Evolutionary conservation across 2,797 vertebrate species (phyloP), one percentile per base, ranked within the genome.

Genomic region (Cryptoblepharus egeriae): DNA sequence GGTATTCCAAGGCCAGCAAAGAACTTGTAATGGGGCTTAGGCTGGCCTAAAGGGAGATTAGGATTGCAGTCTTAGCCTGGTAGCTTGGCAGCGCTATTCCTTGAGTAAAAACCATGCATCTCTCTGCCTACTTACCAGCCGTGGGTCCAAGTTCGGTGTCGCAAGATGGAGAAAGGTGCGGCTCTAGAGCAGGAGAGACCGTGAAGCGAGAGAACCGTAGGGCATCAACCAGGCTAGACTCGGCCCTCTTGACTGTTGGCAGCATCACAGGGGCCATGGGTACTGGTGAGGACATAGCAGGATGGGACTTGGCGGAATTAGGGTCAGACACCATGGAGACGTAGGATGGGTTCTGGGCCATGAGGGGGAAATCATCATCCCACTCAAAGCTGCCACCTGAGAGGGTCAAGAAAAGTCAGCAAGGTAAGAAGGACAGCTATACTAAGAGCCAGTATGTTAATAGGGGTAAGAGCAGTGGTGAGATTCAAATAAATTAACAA

Each of bases 171-270:
- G 82, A 74, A 45, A 67, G 77, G 35, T 84, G 82, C 16, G 82
- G 77, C 92, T 98, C 98, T 45, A 97, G 94, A 79, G 98, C 98
- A 55, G 97, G 97, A 88, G 97, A 98, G 93, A 98, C 97, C 37
- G 98, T 98, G 94, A 98, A 98, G 91, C 98, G 97, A 1, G 97
- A 98, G 85, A 97, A 97, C 82, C 96, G 94, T 93, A 97, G 81
- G 37, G 89, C 79, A 52, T 90, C 89, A 32, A 87, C 93, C 8
- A 95, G 88, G 84, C 92, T 93, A 82, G 94, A 49, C 37, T 82
- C 85, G 0, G 16, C 45, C 57, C 64, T 52, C 55, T 78, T 55
- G 32, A 71, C 63, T 60, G 83, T 72, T n/a, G 86, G 84, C 70
- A 88, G 81, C 76, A 86, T 45, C 16, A 67, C 28, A 30, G 88